Evolutionary conservation across 2,113 vertebrate genomes (phyloP), one percentile per base, ranked within the genome.

Genomic region (Tretioscincus oriximinensis): DNA sequence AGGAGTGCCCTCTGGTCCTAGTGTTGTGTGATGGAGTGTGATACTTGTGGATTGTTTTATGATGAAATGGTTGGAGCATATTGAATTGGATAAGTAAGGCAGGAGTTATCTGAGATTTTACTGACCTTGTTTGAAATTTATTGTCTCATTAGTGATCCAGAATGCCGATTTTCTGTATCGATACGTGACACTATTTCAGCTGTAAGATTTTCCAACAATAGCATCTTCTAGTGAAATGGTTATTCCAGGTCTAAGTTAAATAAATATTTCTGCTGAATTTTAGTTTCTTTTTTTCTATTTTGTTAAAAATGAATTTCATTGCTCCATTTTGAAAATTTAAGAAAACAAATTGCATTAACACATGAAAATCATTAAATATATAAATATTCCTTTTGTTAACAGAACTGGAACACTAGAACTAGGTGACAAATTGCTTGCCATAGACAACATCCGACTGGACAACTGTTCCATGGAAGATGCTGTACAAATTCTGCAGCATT

Each of bases 391-490:
- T 1, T 83, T 90, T 88, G 5, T 88, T 86, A 71, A 63, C 90
- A 99, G 98, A 92, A 99, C 98, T 1, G 98, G 98, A 29, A 99
- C 98, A 0, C 89, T 99, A 1, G 98, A 99, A 90, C 94, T 99
- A 28, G 98, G 98, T 28, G 98, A 99, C 89, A 99, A 99, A 87
- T 94, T 99, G 72, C 96, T 99, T 76, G 98, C 98, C 68, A 99
- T 99, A 78, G 98, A 99, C 81, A 99, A 98, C 92, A 96, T 99
- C 90, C 96, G 98, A 3, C 95, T 99, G 91, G 98, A 99, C 91
- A 99, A 96, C 92, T 99, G 98, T 89, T 98, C 98, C 67, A 99
- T 99, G 98, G 98, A 99, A 94, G 98, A 99, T 45, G 98, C 98
- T 0, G 98, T 99, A 45, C 97, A 98, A 91, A 99, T 99, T 91